Evolutionary conservation across 2,113 vertebrate genomes (phyloP).

Genomic region (Plestiodon gilberti): DNA sequence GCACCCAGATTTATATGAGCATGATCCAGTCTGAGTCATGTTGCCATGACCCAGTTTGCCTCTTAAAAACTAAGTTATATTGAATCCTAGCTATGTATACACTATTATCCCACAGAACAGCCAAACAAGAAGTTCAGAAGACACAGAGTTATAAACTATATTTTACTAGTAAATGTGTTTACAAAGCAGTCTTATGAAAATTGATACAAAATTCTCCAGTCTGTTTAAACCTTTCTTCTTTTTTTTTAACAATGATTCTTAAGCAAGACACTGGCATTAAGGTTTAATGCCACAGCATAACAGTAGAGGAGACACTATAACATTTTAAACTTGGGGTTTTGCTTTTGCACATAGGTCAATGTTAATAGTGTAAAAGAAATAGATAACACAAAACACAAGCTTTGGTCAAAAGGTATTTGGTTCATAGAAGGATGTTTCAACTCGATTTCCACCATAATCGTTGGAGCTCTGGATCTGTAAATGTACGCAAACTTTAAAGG

Average conservation of each 20-base stretch:
- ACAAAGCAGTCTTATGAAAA: background rate
- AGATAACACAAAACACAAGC: background rate
- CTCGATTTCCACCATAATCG: background rate
- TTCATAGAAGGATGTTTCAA: background rate
- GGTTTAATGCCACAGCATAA: background rate
- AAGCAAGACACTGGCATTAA: background rate
- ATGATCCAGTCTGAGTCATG: too few species aligned
- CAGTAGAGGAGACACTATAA: fast-evolving
- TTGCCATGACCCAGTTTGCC: background rate
- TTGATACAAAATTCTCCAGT: constrained; percentile 3
- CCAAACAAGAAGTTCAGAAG: background rate
- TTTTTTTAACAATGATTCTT: background rate
- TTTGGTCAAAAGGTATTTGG: fast-evolving
- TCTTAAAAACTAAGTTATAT: background rate
- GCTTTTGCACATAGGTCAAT: background rate
- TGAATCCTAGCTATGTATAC: background rate
- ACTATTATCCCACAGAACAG: background rate
- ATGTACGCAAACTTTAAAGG: too few species aligned
- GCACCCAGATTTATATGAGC: background rate
- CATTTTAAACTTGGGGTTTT: background rate
- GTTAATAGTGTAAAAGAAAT: fast-evolving
- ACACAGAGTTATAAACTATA: constrained; percentile 25
- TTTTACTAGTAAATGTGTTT: constrained; percentile 56
- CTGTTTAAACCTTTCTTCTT: background rate
- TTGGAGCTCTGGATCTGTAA: background rate